Evolutionary conservation across 2,888 invertebrate genomes (phyloP).

Genomic region (Metellina segmentata): DNA sequence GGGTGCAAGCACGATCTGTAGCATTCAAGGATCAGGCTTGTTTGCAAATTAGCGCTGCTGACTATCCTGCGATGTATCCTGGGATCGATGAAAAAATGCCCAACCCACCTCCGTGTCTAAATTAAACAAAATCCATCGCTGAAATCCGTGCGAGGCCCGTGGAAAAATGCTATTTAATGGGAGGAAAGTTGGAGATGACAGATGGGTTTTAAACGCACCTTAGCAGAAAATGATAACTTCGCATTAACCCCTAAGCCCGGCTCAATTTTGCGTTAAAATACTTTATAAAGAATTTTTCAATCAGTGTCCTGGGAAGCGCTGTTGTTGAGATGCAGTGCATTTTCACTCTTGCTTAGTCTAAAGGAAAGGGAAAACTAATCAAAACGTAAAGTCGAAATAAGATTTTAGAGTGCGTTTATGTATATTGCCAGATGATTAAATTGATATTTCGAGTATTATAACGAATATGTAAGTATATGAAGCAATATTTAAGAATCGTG

Average conservation of each 20-base stretch:
- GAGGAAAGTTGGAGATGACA: slow-evolving; percentile 27
- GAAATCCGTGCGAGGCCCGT: neutral
- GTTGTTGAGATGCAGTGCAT: neutral
- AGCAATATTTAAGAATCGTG: too few species aligned
- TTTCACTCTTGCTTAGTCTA: neutral
- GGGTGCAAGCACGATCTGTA: too few species aligned
- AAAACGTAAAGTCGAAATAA: neutral
- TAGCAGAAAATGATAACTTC: slow-evolving; percentile 53
- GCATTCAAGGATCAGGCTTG: neutral
- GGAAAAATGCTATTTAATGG: slow-evolving; percentile 63
- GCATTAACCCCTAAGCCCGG: slow-evolving; percentile 27
- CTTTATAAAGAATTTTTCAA: slow-evolving; percentile 52
- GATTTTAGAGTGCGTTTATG: neutral
- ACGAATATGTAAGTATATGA: too few species aligned
- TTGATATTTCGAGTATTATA: too few species aligned
- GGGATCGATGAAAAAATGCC: too few species aligned
- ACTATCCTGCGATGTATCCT: too few species aligned
- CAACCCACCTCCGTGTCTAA: too few species aligned
- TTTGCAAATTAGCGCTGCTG: slow-evolving; percentile 11
- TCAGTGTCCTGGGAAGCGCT: neutral
- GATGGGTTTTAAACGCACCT: slow-evolving; percentile 64
- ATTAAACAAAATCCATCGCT: too few species aligned
- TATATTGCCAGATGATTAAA: too few species aligned
- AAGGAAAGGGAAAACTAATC: neutral
- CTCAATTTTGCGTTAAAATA: slow-evolving; percentile 42